Percentiles rank a stretch among this genome's conserved stretches.
phyloP scores from a whole-genome alignment of 2,888 invertebrate species.

The Perizoma affinitatum region DNA sequence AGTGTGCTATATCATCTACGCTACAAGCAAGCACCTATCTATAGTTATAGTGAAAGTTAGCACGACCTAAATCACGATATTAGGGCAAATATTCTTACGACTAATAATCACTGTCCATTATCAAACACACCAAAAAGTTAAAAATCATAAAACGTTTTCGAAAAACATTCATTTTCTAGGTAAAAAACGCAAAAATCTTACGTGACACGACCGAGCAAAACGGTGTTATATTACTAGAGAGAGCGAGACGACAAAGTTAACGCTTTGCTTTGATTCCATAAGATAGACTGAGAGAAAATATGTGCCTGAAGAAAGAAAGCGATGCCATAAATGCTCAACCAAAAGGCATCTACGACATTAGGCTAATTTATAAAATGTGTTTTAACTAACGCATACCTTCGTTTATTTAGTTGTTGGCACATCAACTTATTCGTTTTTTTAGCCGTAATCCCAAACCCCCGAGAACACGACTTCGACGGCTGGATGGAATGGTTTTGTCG shows the following conservation, averaged over 20 bases:
- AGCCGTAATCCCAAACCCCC: slow-evolving; percentile 82
- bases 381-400: slow-evolving; percentile 66
- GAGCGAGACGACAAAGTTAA: slow-evolving; percentile 75
- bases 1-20: slow-evolving; percentile 56
- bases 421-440: slow-evolving; percentile 75
- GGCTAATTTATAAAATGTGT: slow-evolving; percentile 52
- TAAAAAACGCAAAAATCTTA: slow-evolving; percentile 82
- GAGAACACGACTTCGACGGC: slow-evolving; percentile 83
- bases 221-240: slow-evolving; percentile 84
- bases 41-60: slow-evolving; percentile 83
- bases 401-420: slow-evolving; percentile 81
- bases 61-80: slow-evolving; percentile 72
- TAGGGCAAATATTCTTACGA: slow-evolving; percentile 44
- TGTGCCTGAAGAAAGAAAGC: slow-evolving; percentile 81
- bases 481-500: slow-evolving; percentile 84
- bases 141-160: slow-evolving; percentile 56
- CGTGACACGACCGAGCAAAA: slow-evolving; percentile 84
- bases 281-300: slow-evolving; percentile 72
- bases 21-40: slow-evolving; percentile 69
- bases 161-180: slow-evolving; percentile 64
- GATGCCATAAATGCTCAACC: slow-evolving; percentile 79
- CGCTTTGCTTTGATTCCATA: slow-evolving; percentile 67
- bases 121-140: slow-evolving; percentile 53
- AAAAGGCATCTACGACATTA: slow-evolving; percentile 66
- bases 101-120: slow-evolving; percentile 51